Percentiles rank a stretch among this genome's conserved stretches.
These are phyloP conservation scores for Poeciliopsis gracilis DNA, from an alignment of 2,797 vertebrate genomes.

Conservation along the genomic window DNA sequence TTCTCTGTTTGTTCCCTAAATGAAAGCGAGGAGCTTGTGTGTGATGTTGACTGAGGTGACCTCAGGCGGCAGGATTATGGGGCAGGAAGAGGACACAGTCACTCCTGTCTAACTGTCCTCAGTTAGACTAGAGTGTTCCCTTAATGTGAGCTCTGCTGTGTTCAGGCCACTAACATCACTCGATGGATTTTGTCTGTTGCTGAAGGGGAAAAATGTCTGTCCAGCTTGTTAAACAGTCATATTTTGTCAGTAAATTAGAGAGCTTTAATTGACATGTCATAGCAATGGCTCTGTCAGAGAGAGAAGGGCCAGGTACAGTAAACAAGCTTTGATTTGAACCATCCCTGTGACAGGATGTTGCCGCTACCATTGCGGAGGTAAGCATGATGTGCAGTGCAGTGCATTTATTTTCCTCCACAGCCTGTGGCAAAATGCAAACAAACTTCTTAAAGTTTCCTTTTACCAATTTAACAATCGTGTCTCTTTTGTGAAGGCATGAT, in stretches of 20 bases:
- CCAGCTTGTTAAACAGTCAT: background rate
- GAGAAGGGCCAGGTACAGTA: background rate
- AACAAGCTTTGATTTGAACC: background rate
- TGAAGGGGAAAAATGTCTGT: background rate
- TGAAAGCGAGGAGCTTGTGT: slow-evolving; percentile 20
- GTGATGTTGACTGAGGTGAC: slow-evolving; percentile 12
- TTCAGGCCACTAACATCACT: background rate
- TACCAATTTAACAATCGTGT: background rate
- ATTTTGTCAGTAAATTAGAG: background rate
- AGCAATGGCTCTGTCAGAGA: background rate
- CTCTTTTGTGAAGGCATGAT: background rate
- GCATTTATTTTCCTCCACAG: background rate
- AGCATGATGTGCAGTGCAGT: background rate
- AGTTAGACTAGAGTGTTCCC: slow-evolving; percentile 20
- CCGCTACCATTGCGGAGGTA: background rate
- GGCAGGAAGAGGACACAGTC: slow-evolving; percentile 16
- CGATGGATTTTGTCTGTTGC: background rate
- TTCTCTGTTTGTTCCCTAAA: background rate
- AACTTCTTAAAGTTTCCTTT: background rate
- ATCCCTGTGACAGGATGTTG: background rate
- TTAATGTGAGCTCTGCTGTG: slow-evolving; percentile 23
- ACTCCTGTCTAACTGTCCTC: slow-evolving; percentile 27
- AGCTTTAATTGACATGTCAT: background rate
- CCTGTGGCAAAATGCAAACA: background rate
- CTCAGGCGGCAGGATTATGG: slow-evolving; percentile 33